Conservation (phyloP, 2,888 invertebrate genomes). For the Zeuzera pyrina region DNA sequence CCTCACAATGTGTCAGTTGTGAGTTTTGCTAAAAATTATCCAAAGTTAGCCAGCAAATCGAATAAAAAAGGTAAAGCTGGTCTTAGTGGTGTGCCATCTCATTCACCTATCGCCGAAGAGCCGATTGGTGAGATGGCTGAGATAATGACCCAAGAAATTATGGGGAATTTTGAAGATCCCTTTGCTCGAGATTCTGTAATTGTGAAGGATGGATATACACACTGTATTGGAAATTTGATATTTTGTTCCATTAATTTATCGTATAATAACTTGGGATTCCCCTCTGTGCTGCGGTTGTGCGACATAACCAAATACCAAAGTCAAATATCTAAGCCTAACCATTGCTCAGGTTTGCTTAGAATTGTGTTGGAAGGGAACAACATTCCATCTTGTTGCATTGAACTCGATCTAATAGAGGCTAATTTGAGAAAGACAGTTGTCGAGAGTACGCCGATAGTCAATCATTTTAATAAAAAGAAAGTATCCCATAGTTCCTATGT, state of each 20-base stretch:
- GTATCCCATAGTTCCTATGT: too few relatives aligned
- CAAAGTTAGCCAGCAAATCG: too few relatives aligned
- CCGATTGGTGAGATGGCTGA: conserved; percentile 16
- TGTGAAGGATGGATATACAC: conserved; percentile 15
- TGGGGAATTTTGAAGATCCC: conserved; percentile 25
- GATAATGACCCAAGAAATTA: conserved; percentile 17
- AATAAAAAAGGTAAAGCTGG: too few relatives aligned
- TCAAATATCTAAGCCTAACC: conserved; percentile 4
- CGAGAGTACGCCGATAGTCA: conserved; percentile 5
- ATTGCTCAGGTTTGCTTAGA: conserved; percentile 28
- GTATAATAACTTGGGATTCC: conserved; percentile 30
- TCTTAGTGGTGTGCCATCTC: too few relatives aligned
- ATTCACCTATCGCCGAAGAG: conserved; percentile 1
- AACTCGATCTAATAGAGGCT: conserved; percentile 21
- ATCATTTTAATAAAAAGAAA: too few relatives aligned
- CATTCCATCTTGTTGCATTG: conserved; percentile 24
- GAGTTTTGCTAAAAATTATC: conserved; percentile 10
- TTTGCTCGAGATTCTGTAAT: conserved; percentile 18
- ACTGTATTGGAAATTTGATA: conserved; percentile 30
- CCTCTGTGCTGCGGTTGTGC: conserved; percentile 21
- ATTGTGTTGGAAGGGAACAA: conserved; percentile 34
- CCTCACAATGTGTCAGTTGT: conserved; percentile 19
- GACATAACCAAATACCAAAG: conserved; percentile 32
- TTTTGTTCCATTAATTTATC: conserved; percentile 39
- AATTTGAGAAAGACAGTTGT: conserved; percentile 17